Base-by-base conservation (phyloP, 2,113 vertebrate genomes). In the Rana temporaria region DNA sequence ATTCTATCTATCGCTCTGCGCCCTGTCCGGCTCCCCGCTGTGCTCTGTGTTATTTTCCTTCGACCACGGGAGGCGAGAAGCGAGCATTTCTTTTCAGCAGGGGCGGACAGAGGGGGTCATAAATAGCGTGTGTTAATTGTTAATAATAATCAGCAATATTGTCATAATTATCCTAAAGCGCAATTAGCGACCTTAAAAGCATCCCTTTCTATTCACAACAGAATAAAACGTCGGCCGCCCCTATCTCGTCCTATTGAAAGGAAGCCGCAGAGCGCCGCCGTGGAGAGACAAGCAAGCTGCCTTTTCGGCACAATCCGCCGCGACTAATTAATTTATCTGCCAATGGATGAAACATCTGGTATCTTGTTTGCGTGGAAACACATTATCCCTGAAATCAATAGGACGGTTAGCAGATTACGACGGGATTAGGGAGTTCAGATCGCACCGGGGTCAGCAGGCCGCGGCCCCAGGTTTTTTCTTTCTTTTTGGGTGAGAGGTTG, bases 171-270 rank as follows among this genome's bases (percentile, higher is more conserved):
- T 75, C n/a, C 52, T 22, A 38, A 66, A 66, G 70, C 80, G 74
- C 80, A 82, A 82, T 82, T 82, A 82, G 62, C 60, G 80, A 82
- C 80, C 80, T 74, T 82, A 82, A 82, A 82, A 82, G 80, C 80
- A 66, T 82, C 66, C 57, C 42, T 38, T 38, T 66, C 80, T 42
- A 74, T 82, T 74, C 70, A 74, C 42, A 60, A 5, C 69, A 20
- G 55, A 26, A 65, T 53, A 74, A 30, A 30, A 30, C 42, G 65
- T 60, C 65, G 69, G 64, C 69, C 73, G 57, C 30, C 60, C 52
- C 70, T 38, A 82, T 82, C 69, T 82, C 15, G 48, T 74, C 26
- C 60, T 57, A 26, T 24, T 82, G 70, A 72, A 30, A 30, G 26
- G 26, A 30, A 30, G 26, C 26, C 26, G 26, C 26, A 30, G 26